These are phyloP conservation scores for Myotis pilosus DNA, from an alignment of 2,797 vertebrate genomes.

Conservation along the genomic window DNA sequence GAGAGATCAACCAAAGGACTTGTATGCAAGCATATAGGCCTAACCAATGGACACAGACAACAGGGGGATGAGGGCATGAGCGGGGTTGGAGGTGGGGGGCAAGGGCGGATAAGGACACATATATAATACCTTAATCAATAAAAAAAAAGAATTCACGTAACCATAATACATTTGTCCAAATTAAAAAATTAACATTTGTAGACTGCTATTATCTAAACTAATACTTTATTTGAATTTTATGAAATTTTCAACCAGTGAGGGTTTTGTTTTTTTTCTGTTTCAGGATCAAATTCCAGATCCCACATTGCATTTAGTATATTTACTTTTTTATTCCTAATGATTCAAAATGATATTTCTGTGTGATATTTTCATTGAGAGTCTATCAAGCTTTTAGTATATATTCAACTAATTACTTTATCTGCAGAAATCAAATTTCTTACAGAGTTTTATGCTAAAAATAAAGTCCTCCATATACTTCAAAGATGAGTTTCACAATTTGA, in stretches of 20 bases:
- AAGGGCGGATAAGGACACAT: too few relatives aligned
- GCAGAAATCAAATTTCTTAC: constrained; percentile 13
- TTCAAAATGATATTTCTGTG: constrained; percentile 18
- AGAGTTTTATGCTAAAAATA: constrained; percentile 42
- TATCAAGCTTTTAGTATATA: constrained; percentile 18
- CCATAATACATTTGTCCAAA: neutral
- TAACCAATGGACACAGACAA: too few relatives aligned
- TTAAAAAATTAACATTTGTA: neutral
- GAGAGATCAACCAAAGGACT: too few relatives aligned
- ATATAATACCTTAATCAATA: too few relatives aligned
- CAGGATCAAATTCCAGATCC: neutral
- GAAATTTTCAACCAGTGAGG: neutral
- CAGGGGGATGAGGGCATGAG: too few relatives aligned
- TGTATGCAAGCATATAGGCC: too few relatives aligned
- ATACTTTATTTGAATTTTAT: neutral
- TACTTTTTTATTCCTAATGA: neutral
- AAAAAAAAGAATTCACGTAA: neutral
- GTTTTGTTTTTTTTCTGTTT: constrained; percentile 7
- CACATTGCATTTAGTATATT: constrained; percentile 6
- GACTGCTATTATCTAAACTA: neutral
- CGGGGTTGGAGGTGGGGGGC: rapidly evolving
- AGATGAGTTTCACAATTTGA: neutral
- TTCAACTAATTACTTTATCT: constrained; percentile 36
- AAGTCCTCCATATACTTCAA: neutral
- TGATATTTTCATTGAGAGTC: neutral